phyloP scores from a whole-genome alignment of 2,113 vertebrate genomes.

The Theropithecus gelada region DNA sequence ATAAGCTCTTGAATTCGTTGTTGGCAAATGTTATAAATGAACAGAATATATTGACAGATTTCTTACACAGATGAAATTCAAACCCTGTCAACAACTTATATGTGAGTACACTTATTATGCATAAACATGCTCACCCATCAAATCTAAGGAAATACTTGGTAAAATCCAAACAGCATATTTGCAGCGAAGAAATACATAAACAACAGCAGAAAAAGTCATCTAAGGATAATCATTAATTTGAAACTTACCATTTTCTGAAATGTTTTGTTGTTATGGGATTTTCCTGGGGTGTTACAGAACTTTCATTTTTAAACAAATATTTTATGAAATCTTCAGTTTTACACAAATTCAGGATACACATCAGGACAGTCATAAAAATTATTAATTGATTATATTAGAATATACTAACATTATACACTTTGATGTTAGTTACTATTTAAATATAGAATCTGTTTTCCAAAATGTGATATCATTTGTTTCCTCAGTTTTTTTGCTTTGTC shows the following conservation, averaged over 20 bases:
- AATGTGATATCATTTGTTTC: background rate
- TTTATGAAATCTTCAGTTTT: background rate
- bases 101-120: conserved; percentile 72
- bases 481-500: background rate
- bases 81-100: conserved; percentile 73
- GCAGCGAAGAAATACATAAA: conserved; percentile 47
- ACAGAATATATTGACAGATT: conserved; percentile 78
- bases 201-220: conserved; percentile 44
- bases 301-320: background rate
- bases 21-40: conserved; percentile 69
- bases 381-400: background rate
- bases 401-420: background rate
- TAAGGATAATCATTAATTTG: conserved; percentile 62
- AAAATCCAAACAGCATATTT: conserved; percentile 61
- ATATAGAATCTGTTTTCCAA: background rate
- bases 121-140: conserved; percentile 48
- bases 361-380: background rate
- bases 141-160: conserved; percentile 55
- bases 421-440: background rate
- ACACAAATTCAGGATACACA: background rate
- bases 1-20: conserved; percentile 50
- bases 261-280: background rate
- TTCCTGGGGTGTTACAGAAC: background rate
- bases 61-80: conserved; percentile 72
- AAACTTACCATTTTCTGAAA: background rate